These are phyloP conservation scores for Pantelozetes paolii DNA, from an alignment of 2,888 invertebrate genomes.

Conservation along the genomic window DNA sequence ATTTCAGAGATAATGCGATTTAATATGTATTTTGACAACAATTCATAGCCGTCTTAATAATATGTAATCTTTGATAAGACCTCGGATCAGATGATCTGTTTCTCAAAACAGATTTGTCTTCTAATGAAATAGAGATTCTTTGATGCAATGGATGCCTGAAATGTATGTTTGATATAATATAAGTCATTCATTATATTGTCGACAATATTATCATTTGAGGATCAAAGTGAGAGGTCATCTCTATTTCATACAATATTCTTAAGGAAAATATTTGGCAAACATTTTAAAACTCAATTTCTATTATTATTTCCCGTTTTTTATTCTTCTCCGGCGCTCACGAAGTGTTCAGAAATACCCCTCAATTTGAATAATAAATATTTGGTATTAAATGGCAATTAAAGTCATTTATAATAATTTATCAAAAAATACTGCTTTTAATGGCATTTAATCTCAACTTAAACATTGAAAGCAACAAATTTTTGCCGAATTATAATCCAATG, in stretches of 20 bases:
- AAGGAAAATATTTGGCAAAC: not conserved
- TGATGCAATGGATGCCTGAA: not conserved
- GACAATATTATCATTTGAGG: slow-evolving; percentile 14
- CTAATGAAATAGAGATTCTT: not conserved
- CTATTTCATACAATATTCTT: not conserved
- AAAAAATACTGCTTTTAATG: not conserved
- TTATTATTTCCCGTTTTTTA: not conserved
- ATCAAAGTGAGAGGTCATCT: slow-evolving; percentile 6
- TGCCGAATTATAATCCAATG: not conserved
- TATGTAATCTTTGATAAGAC: not conserved
- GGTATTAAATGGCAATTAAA: not conserved
- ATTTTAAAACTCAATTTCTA: not conserved
- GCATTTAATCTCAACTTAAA: not conserved
- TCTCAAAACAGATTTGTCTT: not conserved
- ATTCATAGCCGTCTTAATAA: not conserved
- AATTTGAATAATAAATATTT: slow-evolving; percentile 27
- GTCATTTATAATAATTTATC: slow-evolving; percentile 23
- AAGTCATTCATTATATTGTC: slow-evolving; percentile 11
- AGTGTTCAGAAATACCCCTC: not conserved
- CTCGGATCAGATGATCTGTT: not conserved
- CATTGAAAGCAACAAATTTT: not conserved
- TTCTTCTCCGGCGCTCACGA: slow-evolving; percentile 2
- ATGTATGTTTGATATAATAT: not conserved
- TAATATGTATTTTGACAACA: not conserved
- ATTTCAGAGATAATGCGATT: slow-evolving; percentile 5